Conservation (phyloP, 2,888 invertebrate species). For the Drosophila dives region DNA sequence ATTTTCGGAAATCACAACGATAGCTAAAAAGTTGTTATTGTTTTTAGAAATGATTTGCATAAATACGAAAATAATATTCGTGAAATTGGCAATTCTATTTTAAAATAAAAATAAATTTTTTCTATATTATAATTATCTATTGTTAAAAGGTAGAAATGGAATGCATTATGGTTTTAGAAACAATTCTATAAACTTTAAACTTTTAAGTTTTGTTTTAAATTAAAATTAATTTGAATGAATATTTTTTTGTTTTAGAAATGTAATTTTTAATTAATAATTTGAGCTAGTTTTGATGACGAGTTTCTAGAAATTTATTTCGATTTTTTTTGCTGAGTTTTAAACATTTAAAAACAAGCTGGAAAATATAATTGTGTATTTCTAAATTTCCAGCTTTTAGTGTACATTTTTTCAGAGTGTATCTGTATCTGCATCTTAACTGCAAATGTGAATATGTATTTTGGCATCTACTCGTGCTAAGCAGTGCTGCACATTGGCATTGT, state of each 20-base stretch:
- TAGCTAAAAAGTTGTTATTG: neutral
- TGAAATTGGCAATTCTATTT: neutral
- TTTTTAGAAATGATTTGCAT: neutral
- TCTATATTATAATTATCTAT: neutral
- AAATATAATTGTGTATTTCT: fast-evolving
- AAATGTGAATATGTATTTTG: conserved; percentile 7
- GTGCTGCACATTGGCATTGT: conserved; percentile 13
- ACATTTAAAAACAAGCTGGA: neutral
- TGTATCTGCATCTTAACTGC: conserved; percentile 10
- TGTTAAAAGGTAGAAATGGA: neutral
- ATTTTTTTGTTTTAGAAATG: neutral
- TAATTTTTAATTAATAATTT: too few relatives aligned
- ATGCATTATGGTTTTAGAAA: too few relatives aligned
- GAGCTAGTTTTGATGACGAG: too few relatives aligned
- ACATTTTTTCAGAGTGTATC: neutral
- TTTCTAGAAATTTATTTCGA: neutral
- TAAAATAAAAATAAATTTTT: neutral
- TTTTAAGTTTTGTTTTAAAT: neutral
- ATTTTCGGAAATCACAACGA: neutral
- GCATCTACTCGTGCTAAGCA: neutral
- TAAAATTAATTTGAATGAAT: neutral
- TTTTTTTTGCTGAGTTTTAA: neutral
- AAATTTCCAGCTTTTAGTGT: neutral
- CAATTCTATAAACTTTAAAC: neutral
- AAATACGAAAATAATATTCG: neutral